These are phyloP conservation scores for Hypomesus transpacificus DNA, from an alignment of 2,113 vertebrate species.

Conservation along the genomic window DNA sequence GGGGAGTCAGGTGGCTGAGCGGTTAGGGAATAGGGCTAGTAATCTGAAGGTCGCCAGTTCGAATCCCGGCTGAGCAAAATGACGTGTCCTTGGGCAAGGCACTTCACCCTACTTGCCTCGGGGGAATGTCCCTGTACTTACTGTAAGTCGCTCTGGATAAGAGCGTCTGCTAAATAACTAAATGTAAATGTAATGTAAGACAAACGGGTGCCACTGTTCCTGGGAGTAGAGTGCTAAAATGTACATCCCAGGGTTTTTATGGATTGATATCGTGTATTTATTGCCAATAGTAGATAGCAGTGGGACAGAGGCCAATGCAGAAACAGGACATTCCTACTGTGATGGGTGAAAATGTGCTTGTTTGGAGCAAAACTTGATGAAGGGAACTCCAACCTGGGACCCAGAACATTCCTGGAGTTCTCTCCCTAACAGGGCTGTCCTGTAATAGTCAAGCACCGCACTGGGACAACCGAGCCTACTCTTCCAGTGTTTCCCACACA, in stretches of 20 bases:
- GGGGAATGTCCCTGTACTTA: too few relatives aligned
- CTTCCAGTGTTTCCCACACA: too few relatives aligned
- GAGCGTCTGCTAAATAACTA: too few relatives aligned
- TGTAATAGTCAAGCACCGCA: too few relatives aligned
- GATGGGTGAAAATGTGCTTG: constrained; percentile 34
- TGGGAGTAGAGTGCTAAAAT: constrained; percentile 22
- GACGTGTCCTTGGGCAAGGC: too few relatives aligned
- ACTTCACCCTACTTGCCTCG: too few relatives aligned
- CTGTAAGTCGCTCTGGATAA: too few relatives aligned
- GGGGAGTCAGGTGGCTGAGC: too few relatives aligned
- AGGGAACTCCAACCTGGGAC: constrained; percentile 38
- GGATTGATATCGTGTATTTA: constrained; percentile 30
- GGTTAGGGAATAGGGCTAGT: too few relatives aligned
- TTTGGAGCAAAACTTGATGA: constrained; percentile 13
- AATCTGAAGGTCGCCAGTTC: too few relatives aligned
- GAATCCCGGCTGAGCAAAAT: too few relatives aligned
- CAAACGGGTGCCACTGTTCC: constrained; percentile 35
- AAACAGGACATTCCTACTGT: constrained; percentile 28
- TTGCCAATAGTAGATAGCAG: background rate
- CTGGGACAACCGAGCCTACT: background rate
- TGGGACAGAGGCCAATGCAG: background rate
- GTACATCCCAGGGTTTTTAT: constrained; percentile 28
- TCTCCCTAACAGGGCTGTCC: constrained; percentile 13
- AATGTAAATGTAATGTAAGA: too few relatives aligned
- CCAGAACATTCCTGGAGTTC: constrained; percentile 44